These are phyloP conservation scores for Yasuhikotakia modesta DNA, from an alignment of 2,797 vertebrate genomes.

Conservation along the genomic window DNA sequence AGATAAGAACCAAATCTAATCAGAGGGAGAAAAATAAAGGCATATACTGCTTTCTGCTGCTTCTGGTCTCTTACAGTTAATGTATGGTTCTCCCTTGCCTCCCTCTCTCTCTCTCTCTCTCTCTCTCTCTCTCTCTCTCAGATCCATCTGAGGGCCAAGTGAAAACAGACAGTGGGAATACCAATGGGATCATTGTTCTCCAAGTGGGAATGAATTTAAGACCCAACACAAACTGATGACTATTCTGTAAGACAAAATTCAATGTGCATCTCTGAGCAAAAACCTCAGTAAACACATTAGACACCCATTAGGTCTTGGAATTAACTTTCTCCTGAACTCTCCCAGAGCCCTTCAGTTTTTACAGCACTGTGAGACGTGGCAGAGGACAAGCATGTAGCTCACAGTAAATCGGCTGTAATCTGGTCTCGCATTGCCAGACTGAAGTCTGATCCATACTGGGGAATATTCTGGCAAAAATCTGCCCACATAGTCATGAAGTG, in stretches of 20 bases:
- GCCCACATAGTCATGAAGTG: not conserved
- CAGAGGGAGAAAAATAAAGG: constrained; percentile 51
- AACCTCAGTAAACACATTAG: not conserved
- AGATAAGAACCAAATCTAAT: constrained; percentile 64
- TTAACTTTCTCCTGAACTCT: not conserved
- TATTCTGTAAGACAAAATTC: not conserved
- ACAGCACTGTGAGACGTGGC: not conserved
- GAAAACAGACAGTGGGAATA: constrained; percentile 3
- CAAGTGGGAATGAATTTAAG: not conserved
- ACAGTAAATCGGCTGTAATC: not conserved
- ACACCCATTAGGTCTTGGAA: not conserved
- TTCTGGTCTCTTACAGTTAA: constrained; percentile 33
- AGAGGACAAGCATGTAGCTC: not conserved
- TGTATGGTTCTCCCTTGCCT: not conserved
- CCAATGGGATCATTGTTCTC: not conserved
- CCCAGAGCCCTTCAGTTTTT: not conserved
- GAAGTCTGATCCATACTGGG: not conserved
- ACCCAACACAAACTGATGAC: not conserved
- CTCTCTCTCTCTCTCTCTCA: not conserved
- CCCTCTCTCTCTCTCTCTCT: not conserved
- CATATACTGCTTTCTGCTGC: constrained; percentile 46
- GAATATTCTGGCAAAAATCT: not conserved
- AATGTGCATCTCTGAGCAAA: not conserved
- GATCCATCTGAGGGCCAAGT: not conserved
- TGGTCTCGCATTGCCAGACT: not conserved